Conservation (phyloP, 1,140 invertebrate species). For the Melipona quadrifasciata region DNA sequence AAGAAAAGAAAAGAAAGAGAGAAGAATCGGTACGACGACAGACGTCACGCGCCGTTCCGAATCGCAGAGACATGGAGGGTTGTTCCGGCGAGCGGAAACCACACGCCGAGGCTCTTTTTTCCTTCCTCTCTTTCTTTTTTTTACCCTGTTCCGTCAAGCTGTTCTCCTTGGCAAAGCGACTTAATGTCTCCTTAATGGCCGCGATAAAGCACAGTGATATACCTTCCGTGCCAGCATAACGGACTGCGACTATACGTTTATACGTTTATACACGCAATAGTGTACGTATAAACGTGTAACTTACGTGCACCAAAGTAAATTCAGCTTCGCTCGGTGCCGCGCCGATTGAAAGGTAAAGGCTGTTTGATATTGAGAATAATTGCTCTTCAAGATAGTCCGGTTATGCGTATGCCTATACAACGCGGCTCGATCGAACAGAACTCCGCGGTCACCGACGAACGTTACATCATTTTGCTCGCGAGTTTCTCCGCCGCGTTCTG, state of each 20-base stretch:
- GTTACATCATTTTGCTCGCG: constrained; percentile 1
- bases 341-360: constrained; percentile 35
- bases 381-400: constrained; percentile 54
- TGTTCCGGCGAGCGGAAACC: background rate
- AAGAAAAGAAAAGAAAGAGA: background rate
- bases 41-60: constrained; percentile 10
- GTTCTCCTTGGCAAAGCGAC: constrained; percentile 62
- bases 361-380: constrained; percentile 52
- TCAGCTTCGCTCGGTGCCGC: background rate
- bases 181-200: constrained; percentile 69
- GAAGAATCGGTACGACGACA: background rate
- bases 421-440: too few species aligned
- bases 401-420: background rate
- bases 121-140: background rate
- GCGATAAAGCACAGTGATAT: constrained; percentile 67
- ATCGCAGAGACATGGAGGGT: constrained; percentile 29
- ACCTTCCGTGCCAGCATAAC: constrained; percentile 52
- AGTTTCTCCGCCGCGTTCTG: background rate
- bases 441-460: too few species aligned
- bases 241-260: constrained; percentile 33
- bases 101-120: constrained; percentile 25
- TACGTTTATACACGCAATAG: background rate
- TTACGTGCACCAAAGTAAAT: constrained; percentile 52
- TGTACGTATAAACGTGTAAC: background rate
- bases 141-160: constrained; percentile 59